phyloP scores from a whole-genome alignment of 2,888 invertebrate genomes.

The Sussaba pulchella region DNA sequence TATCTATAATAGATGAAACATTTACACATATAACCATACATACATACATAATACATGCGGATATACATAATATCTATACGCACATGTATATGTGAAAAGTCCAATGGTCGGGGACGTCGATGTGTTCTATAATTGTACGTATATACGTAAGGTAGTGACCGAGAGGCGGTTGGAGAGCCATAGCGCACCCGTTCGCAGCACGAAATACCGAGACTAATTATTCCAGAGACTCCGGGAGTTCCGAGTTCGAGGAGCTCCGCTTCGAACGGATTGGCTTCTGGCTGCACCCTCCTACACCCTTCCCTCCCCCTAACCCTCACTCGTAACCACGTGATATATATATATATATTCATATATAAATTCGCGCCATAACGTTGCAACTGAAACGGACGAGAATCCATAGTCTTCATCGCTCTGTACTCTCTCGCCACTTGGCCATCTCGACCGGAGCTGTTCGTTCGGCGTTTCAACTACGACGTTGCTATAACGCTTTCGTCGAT shows the following conservation, averaged over 20 bases:
- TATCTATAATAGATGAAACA: conserved; percentile 21
- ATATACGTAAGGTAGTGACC: conserved; percentile 18
- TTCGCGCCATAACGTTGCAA: conserved; percentile 1
- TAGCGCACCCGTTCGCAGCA: conserved; percentile 5
- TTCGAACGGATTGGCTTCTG: conserved; percentile 54
- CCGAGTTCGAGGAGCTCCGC: conserved; percentile 47
- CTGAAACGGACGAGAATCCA: background rate
- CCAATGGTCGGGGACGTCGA: background rate
- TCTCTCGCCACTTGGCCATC: too few relatives aligned
- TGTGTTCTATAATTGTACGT: conserved; percentile 9
- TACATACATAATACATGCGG: background rate
- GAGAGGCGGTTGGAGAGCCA: background rate
- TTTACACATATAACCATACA: conserved; percentile 2
- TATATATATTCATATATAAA: background rate
- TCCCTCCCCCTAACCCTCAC: conserved; percentile 4
- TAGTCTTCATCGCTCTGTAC: background rate
- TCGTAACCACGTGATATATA: background rate
- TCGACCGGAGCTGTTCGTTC: too few relatives aligned
- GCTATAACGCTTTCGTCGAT: conserved; percentile 22
- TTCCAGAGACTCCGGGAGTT: conserved; percentile 53
- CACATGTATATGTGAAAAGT: background rate
- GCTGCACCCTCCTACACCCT: conserved; percentile 25
- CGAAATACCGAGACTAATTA: conserved; percentile 56
- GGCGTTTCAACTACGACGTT: background rate
- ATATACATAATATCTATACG: background rate